phyloP scores from a whole-genome alignment of 37 sponge, comb jelly and placozoan genomes.

The Tethya wilhelma region DNA sequence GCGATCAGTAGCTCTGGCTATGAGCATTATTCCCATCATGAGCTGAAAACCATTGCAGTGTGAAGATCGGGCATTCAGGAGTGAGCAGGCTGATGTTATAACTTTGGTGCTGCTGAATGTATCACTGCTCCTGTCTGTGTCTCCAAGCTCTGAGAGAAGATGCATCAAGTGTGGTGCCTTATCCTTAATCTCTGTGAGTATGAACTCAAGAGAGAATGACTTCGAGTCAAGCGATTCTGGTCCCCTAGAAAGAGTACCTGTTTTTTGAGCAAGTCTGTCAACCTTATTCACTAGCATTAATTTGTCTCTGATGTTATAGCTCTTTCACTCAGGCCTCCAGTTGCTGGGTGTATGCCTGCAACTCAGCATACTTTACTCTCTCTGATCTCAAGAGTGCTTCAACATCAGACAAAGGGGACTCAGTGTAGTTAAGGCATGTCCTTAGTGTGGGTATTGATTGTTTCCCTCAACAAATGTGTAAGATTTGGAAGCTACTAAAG shows the following conservation, averaged over 20 bases:
- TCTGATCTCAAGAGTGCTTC: not conserved
- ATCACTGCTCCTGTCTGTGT: no score
- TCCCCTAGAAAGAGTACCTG: not conserved
- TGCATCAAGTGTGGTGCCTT: not conserved
- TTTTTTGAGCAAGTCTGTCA: not conserved
- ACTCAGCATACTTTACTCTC: not conserved
- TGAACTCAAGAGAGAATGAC: not conserved
- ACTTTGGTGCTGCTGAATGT: no score
- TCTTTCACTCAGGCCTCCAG: not conserved
- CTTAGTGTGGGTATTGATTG: no score
- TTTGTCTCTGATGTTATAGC: not conserved
- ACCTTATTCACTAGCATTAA: not conserved
- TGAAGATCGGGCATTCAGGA: not conserved
- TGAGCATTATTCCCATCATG: slow-evolving; percentile 1
- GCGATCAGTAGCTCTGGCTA: no score
- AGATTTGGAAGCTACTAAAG: no score
- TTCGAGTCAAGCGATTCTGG: not conserved
- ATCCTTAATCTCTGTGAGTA: not conserved
- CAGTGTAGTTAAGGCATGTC: no score
- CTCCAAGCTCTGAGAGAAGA: not conserved
- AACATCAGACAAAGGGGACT: no score
- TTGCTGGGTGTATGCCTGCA: not conserved
- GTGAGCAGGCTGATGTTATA: not conserved
- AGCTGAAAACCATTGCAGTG: not conserved
- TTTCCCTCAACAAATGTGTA: no score